Base-by-base conservation (phyloP, 2,888 invertebrate genomes). In the Acanthosoma haemorrhoidale region DNA sequence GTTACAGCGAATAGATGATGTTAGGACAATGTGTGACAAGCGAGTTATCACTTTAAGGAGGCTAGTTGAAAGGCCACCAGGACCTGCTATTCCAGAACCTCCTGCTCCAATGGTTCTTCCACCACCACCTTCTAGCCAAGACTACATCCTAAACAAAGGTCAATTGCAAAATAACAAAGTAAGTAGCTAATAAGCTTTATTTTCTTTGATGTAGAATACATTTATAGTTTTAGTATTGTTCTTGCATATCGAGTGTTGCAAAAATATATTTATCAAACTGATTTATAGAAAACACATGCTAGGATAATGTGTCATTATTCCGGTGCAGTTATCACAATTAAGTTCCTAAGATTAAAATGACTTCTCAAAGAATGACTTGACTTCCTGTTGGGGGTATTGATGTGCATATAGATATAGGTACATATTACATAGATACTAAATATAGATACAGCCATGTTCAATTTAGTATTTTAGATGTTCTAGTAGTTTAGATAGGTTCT, bases 1-100 rank as follows among this genome's bases (percentile, higher is more conserved):
- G 74, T 83, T 94, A 59, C 92, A 95, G 83, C 85, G 95, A 76
- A 93, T 96, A 76, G 94, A 95, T 79, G 96, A 97, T 82, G 93
- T 97, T 2, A 91, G 91, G 79, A 82, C 90, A 77, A 94, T 96
- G 94, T 94, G 94, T 81, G 90, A 92, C 72, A 92, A 94, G 80
- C 87, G 93, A 76, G 84, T 90, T 64, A 84, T 86, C 51, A 85
- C 86, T 72, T 81, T 92, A 67, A 88, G 89, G 78, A 87, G 88
- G 74, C 84, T 91, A 71, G 84, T 88, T 15, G 82, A 87, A 29
- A 87, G 87, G 79, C 89, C 90, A 38, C 85, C 88, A 70, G 84
- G 90, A 70, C 91, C 92, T 63, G 86, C 92, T 73, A 91, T 92
- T 80, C 85, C 89, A 59, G 92, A 92, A 66, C 15, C 83, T 85